Evolutionary conservation across 2,113 vertebrate species (phyloP), one percentile per base, ranked within the genome.

Genomic region (Oncorhynchus nerka): DNA sequence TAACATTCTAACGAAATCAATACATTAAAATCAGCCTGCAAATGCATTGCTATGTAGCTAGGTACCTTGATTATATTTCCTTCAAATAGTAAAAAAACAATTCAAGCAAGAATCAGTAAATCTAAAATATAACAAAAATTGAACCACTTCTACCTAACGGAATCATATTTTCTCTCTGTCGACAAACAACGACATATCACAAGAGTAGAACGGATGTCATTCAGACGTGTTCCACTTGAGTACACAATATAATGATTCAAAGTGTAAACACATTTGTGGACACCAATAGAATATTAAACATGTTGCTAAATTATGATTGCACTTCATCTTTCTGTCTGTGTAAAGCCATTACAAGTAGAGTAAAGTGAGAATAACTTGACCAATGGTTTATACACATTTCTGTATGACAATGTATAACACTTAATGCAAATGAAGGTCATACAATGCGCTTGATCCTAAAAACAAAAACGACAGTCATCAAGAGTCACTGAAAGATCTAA

Each of bases 251-350:
- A 20, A 68, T 45, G 8, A 68, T 68, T 75, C 16, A 68, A 74
- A 77, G 79, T 16, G 88, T 89, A 90, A 90, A 91, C 85, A 78
- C 75, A 76, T 59, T 84, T 49, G 51, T 75, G 71, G 65, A 68
- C 12, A 79, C 26, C 75, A 77, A 72, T 65, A 82, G 73, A 78
- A 79, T 65, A 74, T 69, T 76, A 84, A 84, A 69, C 62, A 77
- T 75, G 30, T 75, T 67, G 59, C 67, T 30, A 77, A 65, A 39
- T 64, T 68, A 61, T 61, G 70, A 88, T 92, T 92, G 89, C 89
- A 92, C 89, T 83, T 51, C 24, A 45, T 45, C 8, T 45, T 45
- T 45, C 39, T 9, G 39, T 45, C 39, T 45, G 39, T 45, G 39
- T 45, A 45, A 45, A 45, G 39, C 45, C n/a, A 70, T 9, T 9